Evolutionary conservation across 2,113 vertebrate genomes (phyloP), one percentile per base, ranked within the genome.

Genomic region (Manacus vitellinus): DNA sequence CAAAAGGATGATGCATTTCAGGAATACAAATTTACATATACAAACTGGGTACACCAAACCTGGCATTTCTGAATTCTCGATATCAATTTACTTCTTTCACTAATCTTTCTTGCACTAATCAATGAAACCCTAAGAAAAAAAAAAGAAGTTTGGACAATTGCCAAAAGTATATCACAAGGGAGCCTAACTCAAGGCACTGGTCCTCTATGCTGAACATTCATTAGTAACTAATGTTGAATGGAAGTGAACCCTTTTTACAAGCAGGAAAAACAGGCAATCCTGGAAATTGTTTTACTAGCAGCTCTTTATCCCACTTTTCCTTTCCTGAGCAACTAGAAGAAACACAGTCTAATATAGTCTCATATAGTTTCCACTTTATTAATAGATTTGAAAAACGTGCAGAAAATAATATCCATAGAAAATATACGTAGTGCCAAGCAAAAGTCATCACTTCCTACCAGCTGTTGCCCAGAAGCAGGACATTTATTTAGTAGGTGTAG

Each of bases 271-370:
- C 49, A 81, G 46, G 35, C 66, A 90, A 49, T 84, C 51, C 62
- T 96, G 84, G 87, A 95, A 95, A 91, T 73, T 82, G 61, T 94
- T 96, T 94, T 78, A 74, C 84, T 85, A 85, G 85, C 61, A 94
- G 66, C 37, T 95, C 66, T 77, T 83, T 88, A 79, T 95, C n/a
- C 89, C 41, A 74, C 33, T 87, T 93, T 87, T 96, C 83, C 65
- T 95, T 83, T 67, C 47, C 55, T 18, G 7, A 88, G 51, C 46
- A 90, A 59, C 73, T 83, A 65, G 21, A 93, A 49, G 75, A 82
- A 89, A 74, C 41, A 66, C 14, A 55, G 56, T 31, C 49, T 52
- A 85, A 27, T 28, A 52, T 28, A 52, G 25, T 52, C 49, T 63
- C 84, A 39, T 24, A 43, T 55, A 67, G 25, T 86, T 88, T 93